Percentiles rank a stretch among this genome's conserved stretches.
phyloP scores from a whole-genome alignment of 2,113 vertebrate species.

The Barnardius zonarius region DNA sequence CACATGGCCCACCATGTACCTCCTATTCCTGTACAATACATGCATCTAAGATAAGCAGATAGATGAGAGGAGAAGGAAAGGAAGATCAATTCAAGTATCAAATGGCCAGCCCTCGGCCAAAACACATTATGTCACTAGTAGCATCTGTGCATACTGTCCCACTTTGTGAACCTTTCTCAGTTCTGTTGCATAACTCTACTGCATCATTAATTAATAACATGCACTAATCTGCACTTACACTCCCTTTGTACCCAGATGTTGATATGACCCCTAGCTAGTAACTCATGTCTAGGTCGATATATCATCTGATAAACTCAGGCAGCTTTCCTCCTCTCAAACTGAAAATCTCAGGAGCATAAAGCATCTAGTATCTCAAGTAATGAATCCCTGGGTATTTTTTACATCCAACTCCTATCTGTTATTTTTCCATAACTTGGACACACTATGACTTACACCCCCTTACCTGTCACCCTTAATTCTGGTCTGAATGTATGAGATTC shows the following conservation, averaged over 20 bases:
- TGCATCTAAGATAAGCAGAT: neutral
- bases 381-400: neutral
- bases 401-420: slow-evolving; percentile 3
- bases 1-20: neutral
- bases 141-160: neutral
- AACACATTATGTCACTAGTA: neutral
- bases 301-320: neutral
- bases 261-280: neutral
- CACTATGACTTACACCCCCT: slow-evolving; percentile 24
- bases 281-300: neutral
- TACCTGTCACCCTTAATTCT: slow-evolving; percentile 54
- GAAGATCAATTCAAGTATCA: neutral
- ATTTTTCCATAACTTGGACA: slow-evolving; percentile 32
- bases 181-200: neutral
- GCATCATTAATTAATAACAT: neutral
- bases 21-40: fast-evolving
- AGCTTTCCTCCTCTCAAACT: neutral
- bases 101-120: neutral
- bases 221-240: neutral
- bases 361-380: neutral
- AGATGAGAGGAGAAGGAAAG: neutral
- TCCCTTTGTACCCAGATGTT: slow-evolving; percentile 11
- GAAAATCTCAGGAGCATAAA: neutral
- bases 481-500: neutral
- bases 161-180: neutral